Evolutionary conservation across 2,113 vertebrate species (phyloP).

Genomic region (Eulemur macaco): DNA sequence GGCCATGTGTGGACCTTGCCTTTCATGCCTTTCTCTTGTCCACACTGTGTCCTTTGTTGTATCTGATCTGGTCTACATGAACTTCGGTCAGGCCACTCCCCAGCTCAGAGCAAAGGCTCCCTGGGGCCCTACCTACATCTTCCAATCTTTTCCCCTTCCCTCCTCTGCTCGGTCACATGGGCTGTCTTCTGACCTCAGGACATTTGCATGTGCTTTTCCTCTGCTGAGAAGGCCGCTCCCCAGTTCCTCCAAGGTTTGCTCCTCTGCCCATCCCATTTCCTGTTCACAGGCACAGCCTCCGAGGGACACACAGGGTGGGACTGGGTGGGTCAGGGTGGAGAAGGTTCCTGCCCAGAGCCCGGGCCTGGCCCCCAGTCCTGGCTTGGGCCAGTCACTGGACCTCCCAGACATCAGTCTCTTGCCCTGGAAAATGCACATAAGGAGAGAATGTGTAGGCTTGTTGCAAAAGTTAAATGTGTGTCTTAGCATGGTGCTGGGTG

Average conservation of each 20-base stretch:
- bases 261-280: neutral
- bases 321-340: neutral
- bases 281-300: neutral
- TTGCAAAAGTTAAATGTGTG: rapidly evolving
- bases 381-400: neutral
- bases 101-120: neutral
- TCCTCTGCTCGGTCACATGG: neutral
- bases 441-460: rapidly evolving
- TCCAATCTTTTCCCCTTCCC: neutral
- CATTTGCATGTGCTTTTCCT: neutral
- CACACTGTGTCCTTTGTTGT: neutral
- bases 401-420: rapidly evolving
- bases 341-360: neutral
- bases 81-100: neutral
- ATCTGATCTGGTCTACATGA: neutral
- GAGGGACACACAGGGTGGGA: neutral
- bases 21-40: neutral
- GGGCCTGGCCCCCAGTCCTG: neutral
- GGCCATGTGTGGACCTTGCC: neutral
- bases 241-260: neutral
- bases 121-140: neutral
- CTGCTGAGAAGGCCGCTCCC: neutral
- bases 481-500: rapidly evolving
- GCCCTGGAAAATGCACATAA: neutral
- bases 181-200: neutral